These are phyloP conservation scores for Phrynosoma blainvillii DNA, from an alignment of 2,113 vertebrate genomes.

Conservation along the genomic window DNA sequence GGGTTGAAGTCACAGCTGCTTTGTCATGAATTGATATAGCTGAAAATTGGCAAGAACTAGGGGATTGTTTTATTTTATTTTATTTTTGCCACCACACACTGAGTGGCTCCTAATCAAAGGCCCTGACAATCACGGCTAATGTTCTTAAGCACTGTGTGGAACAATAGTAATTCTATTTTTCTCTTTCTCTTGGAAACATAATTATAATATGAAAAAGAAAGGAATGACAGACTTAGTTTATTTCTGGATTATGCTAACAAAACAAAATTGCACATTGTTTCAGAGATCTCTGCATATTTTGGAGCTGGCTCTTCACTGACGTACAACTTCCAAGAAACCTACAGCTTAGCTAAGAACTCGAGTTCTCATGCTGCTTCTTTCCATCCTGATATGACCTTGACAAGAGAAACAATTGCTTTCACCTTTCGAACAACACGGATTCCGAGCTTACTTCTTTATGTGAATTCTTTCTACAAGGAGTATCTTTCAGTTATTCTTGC, in stretches of 20 bases:
- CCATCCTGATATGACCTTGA: slow-evolving; percentile 84
- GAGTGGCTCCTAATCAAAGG: neutral
- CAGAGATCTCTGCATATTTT: slow-evolving; percentile 92
- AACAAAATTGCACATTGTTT: slow-evolving; percentile 54
- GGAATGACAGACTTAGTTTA: neutral
- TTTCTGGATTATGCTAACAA: slow-evolving; percentile 33
- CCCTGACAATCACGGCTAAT: neutral
- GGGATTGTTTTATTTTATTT: neutral
- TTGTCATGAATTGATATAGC: neutral
- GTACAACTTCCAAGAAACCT: slow-evolving; percentile 91
- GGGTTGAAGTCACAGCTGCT: neutral
- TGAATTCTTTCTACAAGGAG: slow-evolving; percentile 86
- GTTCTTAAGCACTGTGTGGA: neutral
- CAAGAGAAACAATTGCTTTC: slow-evolving; percentile 81
- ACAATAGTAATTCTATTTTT: neutral
- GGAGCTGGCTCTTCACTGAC: slow-evolving; percentile 81
- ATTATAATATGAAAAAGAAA: neutral
- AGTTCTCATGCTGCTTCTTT: slow-evolving; percentile 85
- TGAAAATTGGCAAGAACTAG: neutral
- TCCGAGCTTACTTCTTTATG: slow-evolving; percentile 85
- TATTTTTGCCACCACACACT: neutral
- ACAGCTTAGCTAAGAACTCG: slow-evolving; percentile 81
- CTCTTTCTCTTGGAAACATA: neutral
- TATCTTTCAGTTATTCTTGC: slow-evolving; percentile 86
- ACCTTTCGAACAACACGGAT: slow-evolving; percentile 86